phyloP scores from a whole-genome alignment of 2,797 vertebrate genomes.

The Rhinatrema bivittatum region DNA sequence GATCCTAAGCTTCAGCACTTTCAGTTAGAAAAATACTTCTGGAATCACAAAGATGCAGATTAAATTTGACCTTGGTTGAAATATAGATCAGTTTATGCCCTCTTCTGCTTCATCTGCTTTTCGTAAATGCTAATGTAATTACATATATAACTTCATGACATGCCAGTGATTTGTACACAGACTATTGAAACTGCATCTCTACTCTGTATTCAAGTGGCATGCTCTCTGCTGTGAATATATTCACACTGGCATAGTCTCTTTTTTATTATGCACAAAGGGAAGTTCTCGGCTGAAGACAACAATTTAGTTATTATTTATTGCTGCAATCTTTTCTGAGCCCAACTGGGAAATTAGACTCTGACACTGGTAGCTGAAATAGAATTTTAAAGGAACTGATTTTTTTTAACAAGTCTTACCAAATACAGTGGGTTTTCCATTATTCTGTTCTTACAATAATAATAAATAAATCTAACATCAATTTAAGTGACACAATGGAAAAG shows the following conservation, averaged over 20 bases:
- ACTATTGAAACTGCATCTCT: slow-evolving; percentile 1
- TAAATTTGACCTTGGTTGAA: slow-evolving; percentile 1
- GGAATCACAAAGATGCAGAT: neutral
- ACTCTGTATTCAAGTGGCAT: slow-evolving; percentile 1
- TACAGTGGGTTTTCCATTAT: too few species aligned
- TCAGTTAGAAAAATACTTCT: neutral
- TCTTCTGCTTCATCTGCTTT: neutral
- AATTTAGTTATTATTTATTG: slow-evolving; percentile 2
- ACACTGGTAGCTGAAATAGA: neutral
- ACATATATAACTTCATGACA: slow-evolving; percentile 1
- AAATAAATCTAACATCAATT: too few species aligned
- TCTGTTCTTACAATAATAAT: too few species aligned
- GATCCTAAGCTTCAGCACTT: neutral
- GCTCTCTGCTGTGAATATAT: neutral
- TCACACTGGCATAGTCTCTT: neutral
- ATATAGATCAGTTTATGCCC: neutral
- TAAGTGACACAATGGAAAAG: too few species aligned
- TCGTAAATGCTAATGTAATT: slow-evolving; percentile 12
- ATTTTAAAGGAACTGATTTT: neutral
- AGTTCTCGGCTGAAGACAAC: neutral
- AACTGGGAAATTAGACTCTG: neutral
- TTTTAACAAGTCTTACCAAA: too few species aligned
- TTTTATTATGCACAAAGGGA: neutral
- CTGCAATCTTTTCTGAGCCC: neutral
- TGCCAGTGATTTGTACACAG: slow-evolving; percentile 1